These are phyloP conservation scores for Pocillopora grandis DNA, from an alignment of 92 coral and sea anemone species.

Conservation along the genomic window DNA sequence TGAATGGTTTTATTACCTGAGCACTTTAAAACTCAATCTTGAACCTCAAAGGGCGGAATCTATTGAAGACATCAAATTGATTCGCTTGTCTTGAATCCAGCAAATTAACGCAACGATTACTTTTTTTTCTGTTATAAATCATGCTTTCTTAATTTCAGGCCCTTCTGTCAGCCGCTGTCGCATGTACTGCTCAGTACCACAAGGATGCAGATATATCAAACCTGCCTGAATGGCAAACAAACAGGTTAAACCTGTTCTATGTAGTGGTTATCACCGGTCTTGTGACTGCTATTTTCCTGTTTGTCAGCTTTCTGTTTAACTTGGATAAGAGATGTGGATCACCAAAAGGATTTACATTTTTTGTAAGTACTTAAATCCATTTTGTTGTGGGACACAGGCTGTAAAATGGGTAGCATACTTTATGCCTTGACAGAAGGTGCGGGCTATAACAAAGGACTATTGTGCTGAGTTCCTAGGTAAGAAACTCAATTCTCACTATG, in stretches of 20 bases:
- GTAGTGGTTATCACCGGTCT: slow-evolving; percentile 17
- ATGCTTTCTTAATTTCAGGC: not conserved
- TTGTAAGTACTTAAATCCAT: slow-evolving; percentile 2
- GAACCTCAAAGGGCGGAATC: no score
- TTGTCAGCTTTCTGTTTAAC: slow-evolving; percentile 21
- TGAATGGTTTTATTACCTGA: no score
- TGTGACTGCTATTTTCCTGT: slow-evolving; percentile 10
- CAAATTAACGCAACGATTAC: no score
- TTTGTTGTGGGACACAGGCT: not conserved
- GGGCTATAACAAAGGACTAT: no score
- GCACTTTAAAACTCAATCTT: no score
- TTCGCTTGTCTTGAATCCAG: not conserved
- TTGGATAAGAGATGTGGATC: slow-evolving; percentile 29
- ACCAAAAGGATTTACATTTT: slow-evolving; percentile 12
- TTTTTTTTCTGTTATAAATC: not conserved
- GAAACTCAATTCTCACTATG: no score
- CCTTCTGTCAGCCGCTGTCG: slow-evolving; percentile 29
- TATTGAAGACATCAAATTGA: not conserved
- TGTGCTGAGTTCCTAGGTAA: no score
- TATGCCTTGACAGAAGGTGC: no score
- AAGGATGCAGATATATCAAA: slow-evolving; percentile 10
- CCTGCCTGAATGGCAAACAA: slow-evolving; percentile 21
- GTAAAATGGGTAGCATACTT: not conserved
- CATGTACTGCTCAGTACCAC: slow-evolving; percentile 26
- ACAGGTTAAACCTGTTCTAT: slow-evolving; percentile 17